A percentile compares a stretch with the other conserved stretches of the same genome.
Conservation (phyloP, 2,113 vertebrate genomes). For the Ptyas mucosa region DNA sequence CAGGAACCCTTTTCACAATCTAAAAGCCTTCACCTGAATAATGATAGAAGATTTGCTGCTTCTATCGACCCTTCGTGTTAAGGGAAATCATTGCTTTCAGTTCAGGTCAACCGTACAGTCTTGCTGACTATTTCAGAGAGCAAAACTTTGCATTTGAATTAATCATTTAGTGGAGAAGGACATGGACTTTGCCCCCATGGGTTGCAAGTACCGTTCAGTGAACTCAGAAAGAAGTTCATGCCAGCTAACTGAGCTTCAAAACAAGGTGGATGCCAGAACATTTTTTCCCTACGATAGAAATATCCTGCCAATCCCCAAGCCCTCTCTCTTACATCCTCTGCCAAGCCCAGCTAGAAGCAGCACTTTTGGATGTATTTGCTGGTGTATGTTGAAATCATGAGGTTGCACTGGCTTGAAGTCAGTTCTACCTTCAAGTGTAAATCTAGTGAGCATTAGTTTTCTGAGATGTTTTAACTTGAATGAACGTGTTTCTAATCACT, state of each 20-base stretch:
- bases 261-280: conserved; percentile 16
- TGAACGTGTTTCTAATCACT: neutral
- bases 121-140: conserved; percentile 14
- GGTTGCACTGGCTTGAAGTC: neutral
- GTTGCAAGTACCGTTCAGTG: neutral
- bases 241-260: conserved; percentile 49
- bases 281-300: conserved; percentile 22
- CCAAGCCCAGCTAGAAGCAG: conserved; percentile 11
- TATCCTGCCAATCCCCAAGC: conserved; percentile 1
- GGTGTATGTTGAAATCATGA: conserved; percentile 6
- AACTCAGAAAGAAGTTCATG: conserved; percentile 20
- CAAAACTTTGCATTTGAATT: conserved; percentile 38
- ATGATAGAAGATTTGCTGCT: neutral
- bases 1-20: conserved; percentile 1
- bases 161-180: conserved; percentile 39
- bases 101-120: neutral
- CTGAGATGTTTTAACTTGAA: conserved; percentile 14
- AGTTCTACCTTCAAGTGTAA: neutral
- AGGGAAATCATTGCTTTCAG: neutral
- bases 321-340: conserved; percentile 7
- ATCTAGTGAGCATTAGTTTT: conserved; percentile 9
- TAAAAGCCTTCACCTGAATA: conserved; percentile 19
- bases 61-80: neutral
- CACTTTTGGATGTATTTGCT: neutral
- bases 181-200: conserved; percentile 39